Evolutionary conservation across 92 coral and sea anemone genomes (phyloP), one percentile per base, ranked within the genome.

Genomic region (Parazoanthus atlanticus): DNA sequence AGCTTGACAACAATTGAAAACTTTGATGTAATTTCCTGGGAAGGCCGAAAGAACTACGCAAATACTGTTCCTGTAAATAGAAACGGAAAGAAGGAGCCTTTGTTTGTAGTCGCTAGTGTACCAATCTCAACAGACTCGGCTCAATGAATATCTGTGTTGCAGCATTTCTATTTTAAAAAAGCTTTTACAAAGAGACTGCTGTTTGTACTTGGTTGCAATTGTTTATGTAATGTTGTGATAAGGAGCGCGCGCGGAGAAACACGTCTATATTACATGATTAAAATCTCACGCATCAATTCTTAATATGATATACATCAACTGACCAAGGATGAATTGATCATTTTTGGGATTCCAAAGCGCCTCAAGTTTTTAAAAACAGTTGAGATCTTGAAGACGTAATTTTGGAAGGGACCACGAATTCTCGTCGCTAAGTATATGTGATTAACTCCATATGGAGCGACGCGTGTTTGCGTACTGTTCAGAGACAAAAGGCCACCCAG

Each of bases 401-500:
- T 52, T 52, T 52, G 58, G 19, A 52, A 15, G 21, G 19, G 58
- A 52, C 58, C 58, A 52, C 2, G 58, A 52, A 16, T 12, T 52
- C 12, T 52, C 19, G 10, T 52, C n/a, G n/a, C 1, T 52, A 12
- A 52, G 3, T 19, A 19, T 52, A 52, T 13, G 19, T 16, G 58
- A 52, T 52, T 52, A 52, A 52, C 12, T 52, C 58, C 58, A 15
- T 52, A 16, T 52, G 58, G 17, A 15, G 58, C 58, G 12, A 52
- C 58, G 21, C 19, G 58, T 13, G 17, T 52, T n/a, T 13, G 12
- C 21, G 58, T 52, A 52, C 21, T 71, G 15, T n/a, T 28, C 29
- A 10, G 33, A 32, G 31, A 71, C 33, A 28, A 71, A 3, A n/a
- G 82, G 58, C 82, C 82, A 78, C 82, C 65, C 82, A 78, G 32